phyloP scores from a whole-genome alignment of 1,140 invertebrate species.

The Lethocerus indicus region DNA sequence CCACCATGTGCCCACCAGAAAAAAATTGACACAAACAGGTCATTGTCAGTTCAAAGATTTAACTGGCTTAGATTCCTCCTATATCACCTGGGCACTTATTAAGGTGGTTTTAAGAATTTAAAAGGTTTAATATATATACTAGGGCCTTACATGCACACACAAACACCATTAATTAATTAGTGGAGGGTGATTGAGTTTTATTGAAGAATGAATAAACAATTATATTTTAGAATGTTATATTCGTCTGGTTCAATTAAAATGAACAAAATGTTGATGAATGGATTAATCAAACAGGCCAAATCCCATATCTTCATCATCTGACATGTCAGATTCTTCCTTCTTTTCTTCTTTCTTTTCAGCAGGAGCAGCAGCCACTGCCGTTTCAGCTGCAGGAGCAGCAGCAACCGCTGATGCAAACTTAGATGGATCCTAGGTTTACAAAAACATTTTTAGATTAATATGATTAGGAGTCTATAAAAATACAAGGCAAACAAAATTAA shows the following conservation, averaged over 20 bases:
- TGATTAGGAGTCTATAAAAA: background rate
- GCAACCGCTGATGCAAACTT: constrained; percentile 75
- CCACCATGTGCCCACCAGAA: too few species aligned
- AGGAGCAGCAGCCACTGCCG: constrained; percentile 36
- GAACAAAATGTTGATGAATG: background rate
- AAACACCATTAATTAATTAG: too few species aligned
- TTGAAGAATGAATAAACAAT: too few species aligned
- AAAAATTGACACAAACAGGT: too few species aligned
- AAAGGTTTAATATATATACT: too few species aligned
- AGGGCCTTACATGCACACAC: too few species aligned
- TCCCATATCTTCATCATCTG: constrained; percentile 87
- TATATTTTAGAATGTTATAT: too few species aligned
- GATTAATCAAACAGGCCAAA: constrained; percentile 87
- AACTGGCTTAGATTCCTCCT: too few species aligned
- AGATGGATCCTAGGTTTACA: constrained; percentile 56
- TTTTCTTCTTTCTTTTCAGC: constrained; percentile 44
- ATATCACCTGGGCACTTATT: too few species aligned
- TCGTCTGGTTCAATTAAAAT: background rate
- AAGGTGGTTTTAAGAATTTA: too few species aligned
- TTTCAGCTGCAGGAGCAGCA: constrained; percentile 39
- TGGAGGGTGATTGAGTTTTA: too few species aligned
- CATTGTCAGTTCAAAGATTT: too few species aligned
- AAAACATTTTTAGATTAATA: background rate
- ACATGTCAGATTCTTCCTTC: constrained; percentile 63
- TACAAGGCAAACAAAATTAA: background rate